Percentiles rank a stretch among this genome's conserved stretches.
phyloP scores from a whole-genome alignment of 1,140 invertebrate genomes.

The Drosophila parvula region DNA sequence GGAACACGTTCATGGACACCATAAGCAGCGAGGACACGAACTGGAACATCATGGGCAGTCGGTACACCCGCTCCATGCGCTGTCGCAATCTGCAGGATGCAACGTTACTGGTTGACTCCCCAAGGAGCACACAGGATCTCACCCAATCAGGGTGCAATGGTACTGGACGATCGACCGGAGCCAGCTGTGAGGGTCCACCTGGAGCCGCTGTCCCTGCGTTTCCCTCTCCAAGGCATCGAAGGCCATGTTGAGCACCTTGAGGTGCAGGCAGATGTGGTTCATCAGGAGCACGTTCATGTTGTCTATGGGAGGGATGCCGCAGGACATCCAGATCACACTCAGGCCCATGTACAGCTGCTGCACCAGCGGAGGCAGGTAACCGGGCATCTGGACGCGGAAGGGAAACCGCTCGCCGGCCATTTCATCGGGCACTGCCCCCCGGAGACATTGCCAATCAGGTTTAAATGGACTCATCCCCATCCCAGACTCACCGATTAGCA shows the following conservation, averaged over 20 bases:
- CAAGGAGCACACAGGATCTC: not conserved
- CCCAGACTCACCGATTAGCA: slow-evolving; percentile 47
- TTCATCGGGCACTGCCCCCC: slow-evolving; percentile 49
- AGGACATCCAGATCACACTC: slow-evolving; percentile 39
- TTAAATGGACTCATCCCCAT: not conserved
- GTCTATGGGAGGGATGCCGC: slow-evolving; percentile 60
- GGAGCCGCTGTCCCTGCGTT: too few relatives aligned
- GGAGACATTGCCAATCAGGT: not conserved
- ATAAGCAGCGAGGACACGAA: slow-evolving; percentile 67
- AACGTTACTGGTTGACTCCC: too few relatives aligned
- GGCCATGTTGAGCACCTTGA: slow-evolving; percentile 64
- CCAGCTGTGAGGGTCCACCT: slow-evolving; percentile 30
- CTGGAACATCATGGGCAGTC: slow-evolving; percentile 63
- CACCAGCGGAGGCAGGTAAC: slow-evolving; percentile 11
- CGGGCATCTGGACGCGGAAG: slow-evolving; percentile 59
- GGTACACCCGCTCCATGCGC: slow-evolving; percentile 61
- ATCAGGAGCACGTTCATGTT: slow-evolving; percentile 70
- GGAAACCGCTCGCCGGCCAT: slow-evolving; percentile 67
- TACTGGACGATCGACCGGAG: slow-evolving; percentile 61
- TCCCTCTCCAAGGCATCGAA: slow-evolving; percentile 53
- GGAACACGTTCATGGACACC: slow-evolving; percentile 71
- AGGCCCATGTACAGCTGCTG: slow-evolving; percentile 63
- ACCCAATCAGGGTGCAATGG: slow-evolving; percentile 66
- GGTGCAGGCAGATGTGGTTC: slow-evolving; percentile 71
- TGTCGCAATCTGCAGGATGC: slow-evolving; percentile 48